Evolutionary conservation across 2,797 vertebrate species (phyloP).

Genomic region (Potorous gilbertii): DNA sequence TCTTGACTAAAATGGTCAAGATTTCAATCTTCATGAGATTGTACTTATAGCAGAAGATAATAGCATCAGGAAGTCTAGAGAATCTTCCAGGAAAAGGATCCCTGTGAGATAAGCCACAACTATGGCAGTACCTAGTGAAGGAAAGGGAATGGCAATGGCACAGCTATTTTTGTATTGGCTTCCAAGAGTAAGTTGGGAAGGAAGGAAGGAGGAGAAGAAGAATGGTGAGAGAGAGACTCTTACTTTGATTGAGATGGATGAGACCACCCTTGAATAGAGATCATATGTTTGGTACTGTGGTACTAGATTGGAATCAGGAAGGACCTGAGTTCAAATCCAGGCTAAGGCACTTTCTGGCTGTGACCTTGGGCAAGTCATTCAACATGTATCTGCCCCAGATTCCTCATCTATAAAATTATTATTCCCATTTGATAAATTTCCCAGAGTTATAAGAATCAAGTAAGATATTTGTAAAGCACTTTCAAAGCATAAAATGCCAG

Average conservation of each 20-base stretch:
- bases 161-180: too few species aligned
- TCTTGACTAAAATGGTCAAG: not conserved
- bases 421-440: not conserved
- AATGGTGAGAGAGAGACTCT: not conserved
- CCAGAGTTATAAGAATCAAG: not conserved
- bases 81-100: not conserved
- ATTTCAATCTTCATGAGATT: not conserved
- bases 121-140: not conserved
- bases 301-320: not conserved
- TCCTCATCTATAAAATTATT: not conserved
- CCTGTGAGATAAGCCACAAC: not conserved
- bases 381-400: not conserved
- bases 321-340: not conserved
- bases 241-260: too few species aligned
- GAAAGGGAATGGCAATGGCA: not conserved
- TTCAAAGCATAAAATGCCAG: not conserved
- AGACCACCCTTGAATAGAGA: not conserved
- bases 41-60: not conserved
- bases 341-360: not conserved
- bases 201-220: not conserved
- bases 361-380: not conserved
- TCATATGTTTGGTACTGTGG: too few species aligned
- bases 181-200: not conserved
- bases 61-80: not conserved
- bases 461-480: not conserved